Evolutionary conservation across 1,140 invertebrate species (phyloP).

Genomic region (Brachionus manjavacas): DNA sequence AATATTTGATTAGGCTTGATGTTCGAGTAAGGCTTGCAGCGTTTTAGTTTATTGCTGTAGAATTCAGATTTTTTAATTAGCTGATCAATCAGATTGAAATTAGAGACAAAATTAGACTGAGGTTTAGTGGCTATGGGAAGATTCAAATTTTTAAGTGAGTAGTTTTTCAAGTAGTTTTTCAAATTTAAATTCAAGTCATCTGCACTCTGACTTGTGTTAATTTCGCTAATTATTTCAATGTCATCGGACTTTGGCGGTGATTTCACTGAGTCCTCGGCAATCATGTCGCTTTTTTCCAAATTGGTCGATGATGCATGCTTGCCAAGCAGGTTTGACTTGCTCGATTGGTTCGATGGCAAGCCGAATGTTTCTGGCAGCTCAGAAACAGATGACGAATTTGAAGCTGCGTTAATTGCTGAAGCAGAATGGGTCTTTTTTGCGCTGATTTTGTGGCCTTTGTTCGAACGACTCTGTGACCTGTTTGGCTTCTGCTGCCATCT

Average conservation of each 20-base stretch:
- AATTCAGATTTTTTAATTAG: constrained; percentile 12
- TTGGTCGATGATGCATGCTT: constrained; percentile 13
- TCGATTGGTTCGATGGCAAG: constrained; percentile 23
- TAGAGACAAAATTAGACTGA: constrained; percentile 30
- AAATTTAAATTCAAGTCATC: constrained; percentile 16
- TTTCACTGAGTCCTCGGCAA: background rate
- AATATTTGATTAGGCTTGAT: constrained; percentile 11
- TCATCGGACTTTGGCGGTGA: constrained; percentile 21
- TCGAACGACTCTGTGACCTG: background rate
- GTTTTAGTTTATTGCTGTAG: constrained; percentile 31
- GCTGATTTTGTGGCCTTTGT: background rate
- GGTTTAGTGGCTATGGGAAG: constrained; percentile 15
- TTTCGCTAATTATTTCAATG: constrained; percentile 30
- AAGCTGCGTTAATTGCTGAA: background rate
- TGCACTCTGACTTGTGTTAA: background rate
- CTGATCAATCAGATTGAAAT: constrained; percentile 12
- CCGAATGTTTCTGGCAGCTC: constrained; percentile 41
- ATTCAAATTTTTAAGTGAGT: constrained; percentile 19
- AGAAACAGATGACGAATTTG: background rate
- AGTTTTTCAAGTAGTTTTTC: constrained; percentile 24
- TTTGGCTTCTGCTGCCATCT: constrained; percentile 22
- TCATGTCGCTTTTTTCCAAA: background rate
- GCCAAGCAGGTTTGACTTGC: background rate
- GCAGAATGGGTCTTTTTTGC: background rate
- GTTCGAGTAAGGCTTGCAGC: constrained; percentile 33